Evolutionary conservation across 2,888 invertebrate genomes (phyloP).

Genomic region (Papilio protenor): DNA sequence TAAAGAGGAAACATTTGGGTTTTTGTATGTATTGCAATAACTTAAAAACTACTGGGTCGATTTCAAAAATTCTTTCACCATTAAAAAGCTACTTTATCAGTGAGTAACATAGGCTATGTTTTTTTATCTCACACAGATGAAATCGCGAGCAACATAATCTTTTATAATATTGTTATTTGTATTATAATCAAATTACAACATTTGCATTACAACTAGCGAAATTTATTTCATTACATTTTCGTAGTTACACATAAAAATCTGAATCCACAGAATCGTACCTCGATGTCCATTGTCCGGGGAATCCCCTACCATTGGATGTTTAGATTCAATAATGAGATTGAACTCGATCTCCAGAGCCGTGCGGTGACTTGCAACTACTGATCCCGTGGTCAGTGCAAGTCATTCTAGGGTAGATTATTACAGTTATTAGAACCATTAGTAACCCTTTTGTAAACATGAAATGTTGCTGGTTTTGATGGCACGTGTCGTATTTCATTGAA

Average conservation of each 20-base stretch:
- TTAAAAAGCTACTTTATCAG: too few species aligned
- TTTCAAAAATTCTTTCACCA: too few species aligned
- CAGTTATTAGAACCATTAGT: conserved; percentile 63
- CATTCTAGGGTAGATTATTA: conserved; percentile 55
- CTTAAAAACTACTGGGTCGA: too few species aligned
- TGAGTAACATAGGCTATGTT: too few species aligned
- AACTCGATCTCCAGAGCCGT: conserved; percentile 39
- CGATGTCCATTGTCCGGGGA: conserved; percentile 9
- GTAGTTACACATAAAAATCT: conserved; percentile 26
- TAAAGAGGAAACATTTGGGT: too few species aligned
- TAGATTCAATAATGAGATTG: conserved; percentile 43
- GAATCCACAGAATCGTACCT: conserved; percentile 38
- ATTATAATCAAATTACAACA: too few species aligned
- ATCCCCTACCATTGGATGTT: conserved; percentile 24
- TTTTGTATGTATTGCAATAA: too few species aligned
- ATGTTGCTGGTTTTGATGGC: neutral
- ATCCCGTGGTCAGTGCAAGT: conserved; percentile 67
- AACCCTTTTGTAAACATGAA: conserved; percentile 54
- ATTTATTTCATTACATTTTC: neutral
- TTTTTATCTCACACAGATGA: too few species aligned
- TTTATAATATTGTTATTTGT: too few species aligned
- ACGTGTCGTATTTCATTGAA: conserved; percentile 18
- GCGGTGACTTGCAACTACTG: conserved; percentile 59
- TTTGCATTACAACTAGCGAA: neutral
- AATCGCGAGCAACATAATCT: too few species aligned